Evolutionary conservation across 2,113 vertebrate species (phyloP).

Genomic region (Lipotes vexillifer): DNA sequence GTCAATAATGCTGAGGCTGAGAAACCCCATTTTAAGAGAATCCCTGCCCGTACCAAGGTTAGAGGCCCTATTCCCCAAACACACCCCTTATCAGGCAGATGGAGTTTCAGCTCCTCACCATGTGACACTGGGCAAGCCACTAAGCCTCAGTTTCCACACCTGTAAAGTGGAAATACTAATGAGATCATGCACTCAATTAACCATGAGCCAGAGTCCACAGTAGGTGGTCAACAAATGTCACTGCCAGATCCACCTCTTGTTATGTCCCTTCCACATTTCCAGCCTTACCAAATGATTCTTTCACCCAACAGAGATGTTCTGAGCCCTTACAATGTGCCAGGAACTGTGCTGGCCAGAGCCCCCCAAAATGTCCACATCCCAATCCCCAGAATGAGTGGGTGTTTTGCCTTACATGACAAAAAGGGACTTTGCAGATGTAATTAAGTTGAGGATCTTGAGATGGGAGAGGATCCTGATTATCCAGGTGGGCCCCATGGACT

Average conservation of each 20-base stretch:
- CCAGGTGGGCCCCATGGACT: neutral
- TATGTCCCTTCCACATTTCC: neutral
- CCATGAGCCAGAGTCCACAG: neutral
- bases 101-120: neutral
- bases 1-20: neutral
- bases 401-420: too few relatives aligned
- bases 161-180: neutral
- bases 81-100: neutral
- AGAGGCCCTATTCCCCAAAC: neutral
- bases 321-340: neutral
- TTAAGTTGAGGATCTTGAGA: neutral
- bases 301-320: neutral
- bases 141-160: neutral
- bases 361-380: neutral
- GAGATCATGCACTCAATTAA: too few relatives aligned
- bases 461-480: too few relatives aligned
- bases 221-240: neutral
- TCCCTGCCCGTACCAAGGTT: neutral
- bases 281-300: neutral
- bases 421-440: neutral
- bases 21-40: neutral
- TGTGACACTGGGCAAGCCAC: neutral
- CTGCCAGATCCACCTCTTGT: neutral
- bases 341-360: neutral
- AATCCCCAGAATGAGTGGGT: neutral